Evolutionary conservation across 1,140 invertebrate species (phyloP).

Genomic region (Sitobion miscanthi): DNA sequence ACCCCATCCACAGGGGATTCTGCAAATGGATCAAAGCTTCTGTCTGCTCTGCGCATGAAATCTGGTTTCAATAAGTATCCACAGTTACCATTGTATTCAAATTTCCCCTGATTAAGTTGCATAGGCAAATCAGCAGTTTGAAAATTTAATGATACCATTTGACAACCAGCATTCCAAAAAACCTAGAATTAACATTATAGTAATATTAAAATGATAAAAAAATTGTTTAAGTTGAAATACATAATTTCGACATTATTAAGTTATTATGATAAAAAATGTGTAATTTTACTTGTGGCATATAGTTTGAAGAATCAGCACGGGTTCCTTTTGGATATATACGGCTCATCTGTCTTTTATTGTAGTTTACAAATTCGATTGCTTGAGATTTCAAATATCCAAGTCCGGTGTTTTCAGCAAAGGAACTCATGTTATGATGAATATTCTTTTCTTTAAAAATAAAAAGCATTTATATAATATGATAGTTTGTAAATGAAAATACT

Average conservation of each 20-base stretch:
- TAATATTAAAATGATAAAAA: conserved; percentile 13
- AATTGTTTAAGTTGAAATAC: neutral
- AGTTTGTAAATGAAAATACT: conserved; percentile 23
- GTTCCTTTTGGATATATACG: conserved; percentile 99
- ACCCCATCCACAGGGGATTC: conserved; percentile 99
- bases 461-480: neutral
- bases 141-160: conserved; percentile 99
- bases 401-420: conserved; percentile 95
- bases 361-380: conserved; percentile 99
- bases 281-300: conserved; percentile 91
- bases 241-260: conserved; percentile 46
- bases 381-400: conserved; percentile 93
- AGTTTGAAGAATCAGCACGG: conserved; percentile 98
- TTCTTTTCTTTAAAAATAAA: conserved; percentile 79
- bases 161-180: conserved; percentile 91
- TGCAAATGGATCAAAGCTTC: conserved; percentile 98
- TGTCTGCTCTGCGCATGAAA: conserved; percentile 96
- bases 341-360: conserved; percentile 99
- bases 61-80: conserved; percentile 98
- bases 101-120: conserved; percentile 99
- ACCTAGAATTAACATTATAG: conserved; percentile 66
- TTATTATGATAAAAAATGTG: conserved; percentile 42
- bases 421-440: conserved; percentile 97
- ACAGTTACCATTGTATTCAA: conserved; percentile 97
- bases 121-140: conserved; percentile 99